These are phyloP conservation scores for Psylliodes chrysocephalus DNA, from an alignment of 2,888 invertebrate genomes.

Conservation along the genomic window DNA sequence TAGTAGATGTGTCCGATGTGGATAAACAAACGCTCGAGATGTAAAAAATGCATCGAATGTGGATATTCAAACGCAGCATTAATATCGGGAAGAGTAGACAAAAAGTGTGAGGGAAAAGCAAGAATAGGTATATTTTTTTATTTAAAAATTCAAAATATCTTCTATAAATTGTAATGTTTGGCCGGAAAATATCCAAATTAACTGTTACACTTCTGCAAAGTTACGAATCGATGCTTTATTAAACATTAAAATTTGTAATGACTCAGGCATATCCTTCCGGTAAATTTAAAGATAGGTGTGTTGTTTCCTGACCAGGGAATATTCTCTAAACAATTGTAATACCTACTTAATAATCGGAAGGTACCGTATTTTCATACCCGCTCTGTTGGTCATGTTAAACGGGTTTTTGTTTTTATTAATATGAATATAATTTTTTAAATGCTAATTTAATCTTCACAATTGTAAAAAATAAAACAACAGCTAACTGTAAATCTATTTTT, in stretches of 20 bases:
- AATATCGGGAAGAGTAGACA: too few species aligned
- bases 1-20: too few species aligned
- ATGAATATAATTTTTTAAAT: background rate
- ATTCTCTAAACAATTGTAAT: background rate
- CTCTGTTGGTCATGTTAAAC: conserved; percentile 12
- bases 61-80: too few species aligned
- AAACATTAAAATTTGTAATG: background rate
- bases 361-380: conserved; percentile 5
- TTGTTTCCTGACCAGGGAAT: background rate
- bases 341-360: background rate
- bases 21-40: too few species aligned
- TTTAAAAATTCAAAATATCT: too few species aligned
- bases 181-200: too few species aligned
- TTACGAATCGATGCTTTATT: too few species aligned
- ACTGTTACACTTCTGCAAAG: too few species aligned
- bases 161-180: too few species aligned
- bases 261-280: conserved; percentile 11
- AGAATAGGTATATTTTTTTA: too few species aligned
- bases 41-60: too few species aligned
- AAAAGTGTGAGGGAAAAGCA: too few species aligned
- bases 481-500: background rate
- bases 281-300: conserved; percentile 11
- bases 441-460: background rate
- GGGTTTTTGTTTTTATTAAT: background rate
- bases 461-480: background rate